Evolutionary conservation across 1,140 invertebrate species (phyloP).

Genomic region (Lerema accius): DNA sequence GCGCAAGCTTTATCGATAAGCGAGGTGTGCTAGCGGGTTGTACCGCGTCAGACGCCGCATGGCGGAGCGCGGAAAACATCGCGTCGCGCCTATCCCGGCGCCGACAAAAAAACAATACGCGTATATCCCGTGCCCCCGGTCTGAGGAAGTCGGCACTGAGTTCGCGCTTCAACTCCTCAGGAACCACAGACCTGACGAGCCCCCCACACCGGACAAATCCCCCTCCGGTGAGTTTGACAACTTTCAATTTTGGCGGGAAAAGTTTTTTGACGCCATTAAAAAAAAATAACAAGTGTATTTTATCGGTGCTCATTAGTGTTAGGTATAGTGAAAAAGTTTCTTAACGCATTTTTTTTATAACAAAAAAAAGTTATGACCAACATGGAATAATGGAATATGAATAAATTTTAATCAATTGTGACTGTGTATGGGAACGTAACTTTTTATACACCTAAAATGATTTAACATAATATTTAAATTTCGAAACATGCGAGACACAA

Average conservation of each 20-base stretch:
- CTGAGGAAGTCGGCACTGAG: conserved; percentile 82
- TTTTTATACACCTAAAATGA: too few relatives aligned
- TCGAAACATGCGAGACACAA: too few relatives aligned
- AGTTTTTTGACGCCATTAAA: conserved; percentile 36
- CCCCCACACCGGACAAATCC: conserved; percentile 60
- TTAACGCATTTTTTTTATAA: too few relatives aligned
- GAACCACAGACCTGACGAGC: conserved; percentile 49
- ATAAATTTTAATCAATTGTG: too few relatives aligned
- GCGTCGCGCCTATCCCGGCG: conserved; percentile 79
- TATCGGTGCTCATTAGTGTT: not conserved
- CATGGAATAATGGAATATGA: too few relatives aligned
- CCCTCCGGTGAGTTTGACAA: conserved; percentile 55
- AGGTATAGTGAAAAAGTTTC: too few relatives aligned
- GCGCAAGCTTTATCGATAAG: conserved; percentile 65
- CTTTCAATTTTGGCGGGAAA: conserved; percentile 51
- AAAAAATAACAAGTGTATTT: not conserved
- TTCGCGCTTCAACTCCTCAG: conserved; percentile 64
- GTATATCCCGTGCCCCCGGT: conserved; percentile 83
- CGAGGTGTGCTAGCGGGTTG: conserved; percentile 47
- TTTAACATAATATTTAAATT: too few relatives aligned
- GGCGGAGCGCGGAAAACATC: conserved; percentile 75
- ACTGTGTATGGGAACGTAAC: too few relatives aligned
- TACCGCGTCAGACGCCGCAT: conserved; percentile 71
- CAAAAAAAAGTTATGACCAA: too few relatives aligned
- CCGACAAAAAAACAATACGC: conserved; percentile 82